A percentile compares a stretch with the other conserved stretches of the same genome.
Conservation (phyloP, 2,113 vertebrate genomes). For the Leiothrix lutea region DNA sequence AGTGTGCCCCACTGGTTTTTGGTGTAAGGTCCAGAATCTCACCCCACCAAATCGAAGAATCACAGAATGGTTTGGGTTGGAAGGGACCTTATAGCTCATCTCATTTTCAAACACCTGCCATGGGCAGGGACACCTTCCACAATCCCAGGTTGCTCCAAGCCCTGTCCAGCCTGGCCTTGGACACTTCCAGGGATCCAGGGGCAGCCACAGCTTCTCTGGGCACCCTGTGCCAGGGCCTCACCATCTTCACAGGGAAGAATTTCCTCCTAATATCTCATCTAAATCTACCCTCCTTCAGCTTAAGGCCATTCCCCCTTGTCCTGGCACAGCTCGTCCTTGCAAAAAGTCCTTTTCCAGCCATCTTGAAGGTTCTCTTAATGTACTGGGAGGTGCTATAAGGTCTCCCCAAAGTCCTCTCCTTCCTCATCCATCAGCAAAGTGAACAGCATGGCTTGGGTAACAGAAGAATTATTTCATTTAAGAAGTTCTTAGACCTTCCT, state of each 20-base stretch:
- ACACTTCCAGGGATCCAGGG: not conserved
- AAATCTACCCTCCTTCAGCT: not conserved
- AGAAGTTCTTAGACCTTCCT: not conserved
- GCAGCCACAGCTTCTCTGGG: not conserved
- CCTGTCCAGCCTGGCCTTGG: rapidly evolving
- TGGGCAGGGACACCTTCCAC: not conserved
- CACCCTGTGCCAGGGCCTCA: rapidly evolving
- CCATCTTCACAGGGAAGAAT: not conserved
- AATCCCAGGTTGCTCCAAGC: rapidly evolving
- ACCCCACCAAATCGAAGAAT: not conserved
- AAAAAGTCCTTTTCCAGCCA: not conserved
- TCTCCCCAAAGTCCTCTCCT: not conserved
- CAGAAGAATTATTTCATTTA: not conserved
- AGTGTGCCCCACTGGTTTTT: rapidly evolving
- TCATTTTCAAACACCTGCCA: rapidly evolving
- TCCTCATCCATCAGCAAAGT: not conserved
- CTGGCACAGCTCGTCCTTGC: not conserved
- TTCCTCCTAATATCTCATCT: not conserved
- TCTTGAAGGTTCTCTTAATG: not conserved
- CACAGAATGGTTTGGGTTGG: not conserved
- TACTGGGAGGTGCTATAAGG: not conserved
- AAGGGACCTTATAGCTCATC: not conserved
- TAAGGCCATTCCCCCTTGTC: not conserved
- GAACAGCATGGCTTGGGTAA: not conserved
- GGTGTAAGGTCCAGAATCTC: not conserved